Evolutionary conservation across 1,140 invertebrate genomes (phyloP).

Genomic region (Eubasilissa regina): DNA sequence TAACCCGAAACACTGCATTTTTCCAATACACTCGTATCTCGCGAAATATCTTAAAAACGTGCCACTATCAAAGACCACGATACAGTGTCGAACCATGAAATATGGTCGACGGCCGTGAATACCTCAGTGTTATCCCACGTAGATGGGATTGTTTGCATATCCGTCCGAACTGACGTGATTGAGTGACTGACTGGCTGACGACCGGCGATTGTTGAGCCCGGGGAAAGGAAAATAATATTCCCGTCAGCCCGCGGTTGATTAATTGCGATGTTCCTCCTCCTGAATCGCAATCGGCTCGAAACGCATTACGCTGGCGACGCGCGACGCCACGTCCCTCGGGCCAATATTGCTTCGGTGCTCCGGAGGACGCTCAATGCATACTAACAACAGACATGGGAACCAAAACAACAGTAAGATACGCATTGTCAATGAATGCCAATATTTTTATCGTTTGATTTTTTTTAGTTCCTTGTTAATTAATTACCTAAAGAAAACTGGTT

Average conservation of each 20-base stretch:
- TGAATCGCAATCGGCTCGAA: constrained; percentile 1
- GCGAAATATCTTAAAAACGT: background rate
- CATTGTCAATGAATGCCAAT: too few relatives aligned
- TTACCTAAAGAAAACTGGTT: too few relatives aligned
- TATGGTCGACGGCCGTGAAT: background rate
- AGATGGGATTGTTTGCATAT: constrained; percentile 26
- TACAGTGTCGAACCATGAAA: background rate
- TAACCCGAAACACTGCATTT: too few relatives aligned
- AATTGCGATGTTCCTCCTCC: constrained; percentile 8
- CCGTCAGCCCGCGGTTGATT: constrained; percentile 32
- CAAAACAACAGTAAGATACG: too few relatives aligned
- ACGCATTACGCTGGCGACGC: too few relatives aligned
- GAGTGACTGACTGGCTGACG: constrained; percentile 7
- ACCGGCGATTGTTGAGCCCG: background rate
- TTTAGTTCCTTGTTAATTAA: too few relatives aligned
- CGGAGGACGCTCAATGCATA: too few relatives aligned
- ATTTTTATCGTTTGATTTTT: too few relatives aligned
- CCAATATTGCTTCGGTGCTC: too few relatives aligned
- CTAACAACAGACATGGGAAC: too few relatives aligned
- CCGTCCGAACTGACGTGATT: constrained; percentile 20
- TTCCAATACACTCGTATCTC: background rate
- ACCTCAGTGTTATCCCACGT: background rate
- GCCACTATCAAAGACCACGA: background rate
- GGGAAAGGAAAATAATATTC: constrained; percentile 17
- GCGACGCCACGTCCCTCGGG: too few relatives aligned